Percentiles rank a stretch among this genome's conserved stretches.
These are phyloP conservation scores for Xiphophorus maculatus DNA, from an alignment of 2,113 vertebrate genomes.

Conservation along the genomic window DNA sequence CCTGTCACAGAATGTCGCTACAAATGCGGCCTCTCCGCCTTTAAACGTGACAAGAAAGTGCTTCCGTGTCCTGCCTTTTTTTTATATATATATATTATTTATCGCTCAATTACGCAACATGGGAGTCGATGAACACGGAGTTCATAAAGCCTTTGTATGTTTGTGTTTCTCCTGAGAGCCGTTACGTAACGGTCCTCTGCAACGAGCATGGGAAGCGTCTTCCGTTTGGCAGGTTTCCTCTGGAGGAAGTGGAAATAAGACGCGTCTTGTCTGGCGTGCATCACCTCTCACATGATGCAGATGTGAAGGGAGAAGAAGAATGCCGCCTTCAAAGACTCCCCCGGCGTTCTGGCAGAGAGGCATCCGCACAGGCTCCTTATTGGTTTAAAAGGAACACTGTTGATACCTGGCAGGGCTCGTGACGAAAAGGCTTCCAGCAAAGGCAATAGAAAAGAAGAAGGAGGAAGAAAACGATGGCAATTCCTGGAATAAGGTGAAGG, in stretches of 20 bases:
- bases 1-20: constrained; percentile 13
- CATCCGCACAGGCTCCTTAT: not conserved
- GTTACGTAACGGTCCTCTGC: constrained; percentile 49
- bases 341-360: not conserved
- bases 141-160: constrained; percentile 37
- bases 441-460: not conserved
- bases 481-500: not conserved
- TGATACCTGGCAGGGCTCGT: not conserved
- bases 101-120: not conserved
- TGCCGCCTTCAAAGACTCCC: not conserved
- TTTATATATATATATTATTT: not conserved
- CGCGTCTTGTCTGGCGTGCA: constrained; percentile 11
- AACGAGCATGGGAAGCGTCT: constrained; percentile 53
- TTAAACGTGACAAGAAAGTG: not conserved
- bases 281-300: not conserved
- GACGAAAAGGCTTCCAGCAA: not conserved
- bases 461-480: not conserved
- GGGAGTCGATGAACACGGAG: constrained; percentile 14
- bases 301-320: not conserved
- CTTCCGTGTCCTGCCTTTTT: not conserved
- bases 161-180: constrained; percentile 27
- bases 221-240: constrained; percentile 44
- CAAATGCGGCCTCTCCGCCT: not conserved
- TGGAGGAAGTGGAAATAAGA: constrained; percentile 31
- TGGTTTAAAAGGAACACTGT: not conserved